Percentiles rank a stretch among this genome's conserved stretches.
Evolutionary conservation across 2,113 vertebrate genomes (phyloP).

Genomic region (Forbesichthys papilliferus): DNA sequence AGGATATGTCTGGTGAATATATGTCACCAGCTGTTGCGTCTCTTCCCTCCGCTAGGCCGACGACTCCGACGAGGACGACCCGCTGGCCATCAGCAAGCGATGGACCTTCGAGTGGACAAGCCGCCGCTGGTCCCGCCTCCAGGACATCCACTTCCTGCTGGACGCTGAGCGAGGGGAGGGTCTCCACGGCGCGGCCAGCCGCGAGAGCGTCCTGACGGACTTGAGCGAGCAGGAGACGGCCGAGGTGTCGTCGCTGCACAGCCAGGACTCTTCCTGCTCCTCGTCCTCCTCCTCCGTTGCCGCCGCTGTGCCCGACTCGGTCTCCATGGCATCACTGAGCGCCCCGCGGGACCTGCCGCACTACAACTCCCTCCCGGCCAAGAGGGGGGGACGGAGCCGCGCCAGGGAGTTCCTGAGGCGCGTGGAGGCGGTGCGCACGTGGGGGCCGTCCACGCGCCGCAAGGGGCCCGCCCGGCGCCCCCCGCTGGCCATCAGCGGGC

Average conservation of each 20-base stretch:
- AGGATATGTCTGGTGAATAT: not conserved
- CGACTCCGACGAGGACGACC: constrained; percentile 96
- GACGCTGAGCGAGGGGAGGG: constrained; percentile 74
- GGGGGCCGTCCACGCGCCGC: constrained; percentile 81
- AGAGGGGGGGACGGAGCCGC: constrained; percentile 82
- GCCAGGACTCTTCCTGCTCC: constrained; percentile 78
- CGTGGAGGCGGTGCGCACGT: constrained; percentile 89
- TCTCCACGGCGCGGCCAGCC: constrained; percentile 88
- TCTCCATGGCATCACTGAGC: constrained; percentile 65
- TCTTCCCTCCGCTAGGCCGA: constrained; percentile 78
- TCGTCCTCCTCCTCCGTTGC: constrained; percentile 67
- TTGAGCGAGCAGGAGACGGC: constrained; percentile 90
- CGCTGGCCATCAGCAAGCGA: constrained; percentile 92
- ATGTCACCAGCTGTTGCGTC: not conserved
- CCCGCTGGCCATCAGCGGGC: constrained; percentile 83
- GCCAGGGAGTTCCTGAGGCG: constrained; percentile 90
- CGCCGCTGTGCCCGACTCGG: constrained; percentile 77
- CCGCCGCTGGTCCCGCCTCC: constrained; percentile 92
- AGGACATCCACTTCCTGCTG: constrained; percentile 78
- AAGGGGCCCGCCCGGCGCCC: constrained; percentile 69
- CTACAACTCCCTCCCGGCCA: constrained; percentile 77
- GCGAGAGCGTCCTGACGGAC: constrained; percentile 92
- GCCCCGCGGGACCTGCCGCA: constrained; percentile 70
- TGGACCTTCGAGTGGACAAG: constrained; percentile 98
- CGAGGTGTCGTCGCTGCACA: constrained; percentile 88